Percentiles rank a stretch among this genome's conserved stretches.
Conservation (phyloP, 1,140 invertebrate species). For the Prorops nasuta region DNA sequence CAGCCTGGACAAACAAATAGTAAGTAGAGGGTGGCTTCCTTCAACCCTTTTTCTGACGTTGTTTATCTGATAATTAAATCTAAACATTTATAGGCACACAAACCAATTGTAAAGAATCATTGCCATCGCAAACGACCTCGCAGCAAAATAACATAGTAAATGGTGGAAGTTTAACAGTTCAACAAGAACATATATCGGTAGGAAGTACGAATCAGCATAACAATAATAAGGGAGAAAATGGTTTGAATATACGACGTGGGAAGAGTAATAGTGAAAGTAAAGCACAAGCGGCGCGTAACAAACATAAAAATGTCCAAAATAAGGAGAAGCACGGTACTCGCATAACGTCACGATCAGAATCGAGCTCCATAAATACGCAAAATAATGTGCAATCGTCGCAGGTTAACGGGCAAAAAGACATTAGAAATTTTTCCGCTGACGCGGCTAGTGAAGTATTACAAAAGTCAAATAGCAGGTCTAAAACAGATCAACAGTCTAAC, state of each 20-base stretch:
- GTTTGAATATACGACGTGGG: slow-evolving; percentile 40
- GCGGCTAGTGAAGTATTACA: slow-evolving; percentile 38
- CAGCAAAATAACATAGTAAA: slow-evolving; percentile 36
- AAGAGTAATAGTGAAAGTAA: slow-evolving; percentile 56
- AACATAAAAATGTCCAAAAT: slow-evolving; percentile 55
- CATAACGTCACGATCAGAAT: slow-evolving; percentile 45
- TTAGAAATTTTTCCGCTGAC: slow-evolving; percentile 35
- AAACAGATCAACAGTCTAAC: slow-evolving; percentile 31
- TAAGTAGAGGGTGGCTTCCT: too few relatives aligned
- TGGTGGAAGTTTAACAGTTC: slow-evolving; percentile 35
- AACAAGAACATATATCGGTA: slow-evolving; percentile 33
- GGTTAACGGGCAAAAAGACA: slow-evolving; percentile 44
- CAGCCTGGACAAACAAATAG: slow-evolving; percentile 54
- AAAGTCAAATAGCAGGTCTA: slow-evolving; percentile 41
- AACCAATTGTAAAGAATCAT: slow-evolving; percentile 49
- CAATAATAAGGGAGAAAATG: slow-evolving; percentile 52
- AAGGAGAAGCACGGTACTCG: slow-evolving; percentile 51
- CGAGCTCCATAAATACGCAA: slow-evolving; percentile 35
- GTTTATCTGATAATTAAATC: too few relatives aligned
- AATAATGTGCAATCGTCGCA: slow-evolving; percentile 31
- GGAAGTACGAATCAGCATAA: slow-evolving; percentile 41
- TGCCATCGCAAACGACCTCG: slow-evolving; percentile 36
- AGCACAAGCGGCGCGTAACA: slow-evolving; percentile 51
- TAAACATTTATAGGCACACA: slow-evolving; percentile 37
- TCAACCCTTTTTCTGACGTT: too few relatives aligned